Evolutionary conservation across 2,888 invertebrate genomes (phyloP).

Genomic region (Spilarctia lutea): DNA sequence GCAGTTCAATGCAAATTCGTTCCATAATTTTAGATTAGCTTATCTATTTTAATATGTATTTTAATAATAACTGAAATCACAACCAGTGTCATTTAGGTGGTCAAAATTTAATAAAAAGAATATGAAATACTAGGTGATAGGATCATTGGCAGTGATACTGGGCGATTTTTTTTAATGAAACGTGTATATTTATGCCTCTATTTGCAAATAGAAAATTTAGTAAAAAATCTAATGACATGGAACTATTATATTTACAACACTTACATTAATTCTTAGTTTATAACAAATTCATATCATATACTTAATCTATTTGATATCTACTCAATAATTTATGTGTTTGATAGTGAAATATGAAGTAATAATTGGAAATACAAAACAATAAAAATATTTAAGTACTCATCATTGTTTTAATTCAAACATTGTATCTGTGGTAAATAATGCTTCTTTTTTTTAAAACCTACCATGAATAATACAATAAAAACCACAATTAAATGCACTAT

Average conservation of each 20-base stretch:
- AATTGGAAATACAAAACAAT: slow-evolving; percentile 37
- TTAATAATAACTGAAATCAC: slow-evolving; percentile 70
- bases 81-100: slow-evolving; percentile 73
- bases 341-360: slow-evolving; percentile 29
- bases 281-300: slow-evolving; percentile 47
- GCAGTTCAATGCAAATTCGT: not conserved
- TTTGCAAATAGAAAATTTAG: slow-evolving; percentile 58
- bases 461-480: not conserved
- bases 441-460: not conserved
- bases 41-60: slow-evolving; percentile 42
- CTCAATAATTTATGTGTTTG: slow-evolving; percentile 25
- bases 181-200: slow-evolving; percentile 44
- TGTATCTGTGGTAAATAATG: not conserved
- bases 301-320: slow-evolving; percentile 21
- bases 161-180: slow-evolving; percentile 39
- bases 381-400: slow-evolving; percentile 51
- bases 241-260: slow-evolving; percentile 53
- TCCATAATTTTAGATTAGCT: slow-evolving; percentile 10
- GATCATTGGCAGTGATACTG: slow-evolving; percentile 62
- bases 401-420: slow-evolving; percentile 31
- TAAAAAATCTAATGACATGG: slow-evolving; percentile 68
- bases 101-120: slow-evolving; percentile 51
- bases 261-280: slow-evolving; percentile 42
- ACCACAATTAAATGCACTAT: not conserved
- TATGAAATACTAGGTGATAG: slow-evolving; percentile 48